Evolutionary conservation across 2,797 vertebrate genomes (phyloP), one percentile per base, ranked within the genome.

Genomic region (Rhodeus uyekii): DNA sequence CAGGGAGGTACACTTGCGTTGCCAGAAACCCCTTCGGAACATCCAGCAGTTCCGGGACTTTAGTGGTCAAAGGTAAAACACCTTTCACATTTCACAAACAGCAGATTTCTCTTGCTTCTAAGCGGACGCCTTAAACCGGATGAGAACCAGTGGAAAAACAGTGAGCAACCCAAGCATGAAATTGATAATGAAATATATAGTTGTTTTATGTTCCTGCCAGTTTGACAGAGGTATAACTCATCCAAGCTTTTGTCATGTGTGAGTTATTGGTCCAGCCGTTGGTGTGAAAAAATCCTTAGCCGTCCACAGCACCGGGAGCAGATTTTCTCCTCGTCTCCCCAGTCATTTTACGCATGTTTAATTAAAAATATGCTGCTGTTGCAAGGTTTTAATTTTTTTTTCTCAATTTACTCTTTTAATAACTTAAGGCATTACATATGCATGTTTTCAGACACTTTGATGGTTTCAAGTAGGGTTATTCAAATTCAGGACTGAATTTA

Each of bases 41-140:
- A 9, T 93, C 95, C 38, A 96, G 94, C 91, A 96, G 90, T 84
- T 91, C 94, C 0, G 96, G 96, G 61, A 90, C 63, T 7, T 92
- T 97, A 86, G 34, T 94, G 46, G 95, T 97, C 16, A 97, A 96
- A 97, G 96, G 96, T 97, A 90, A 87, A 69, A 34, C 72, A 82
- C 73, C 48, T 69, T 82, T 82, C 53, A 58, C 39, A 69, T 76
- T 76, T 76, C 60, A 38, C 63, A 78, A 71, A 39, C 76, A 63
- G 48, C 64, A 50, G 53, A 93, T 38, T 86, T 89, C 22, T 80
- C 63, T 27, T 36, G 87, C 81, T 91, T 88, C 71, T 85, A 84
- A 89, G 83, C 85, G 77, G 46, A 81, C 63, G 87, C 67, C 91
- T 92, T 87, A 88, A 90, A 92, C 84, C 91, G 90, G 78, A 77